A percentile compares a stretch with the other conserved stretches of the same genome.
Conservation (phyloP, 1,140 invertebrate genomes). For the Batillaria attramentaria region DNA sequence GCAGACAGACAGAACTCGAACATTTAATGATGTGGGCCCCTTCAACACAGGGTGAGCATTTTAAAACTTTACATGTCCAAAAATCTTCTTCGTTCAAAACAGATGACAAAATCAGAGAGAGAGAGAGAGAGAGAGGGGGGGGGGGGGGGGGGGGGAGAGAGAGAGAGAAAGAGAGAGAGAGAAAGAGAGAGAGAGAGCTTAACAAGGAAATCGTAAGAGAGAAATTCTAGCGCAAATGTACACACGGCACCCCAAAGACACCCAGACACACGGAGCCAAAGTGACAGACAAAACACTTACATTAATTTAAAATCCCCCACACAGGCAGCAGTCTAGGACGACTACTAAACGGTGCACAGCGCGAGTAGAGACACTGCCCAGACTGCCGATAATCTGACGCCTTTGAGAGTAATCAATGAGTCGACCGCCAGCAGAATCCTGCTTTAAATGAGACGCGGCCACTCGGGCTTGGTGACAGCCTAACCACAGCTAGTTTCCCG, state of each 20-base stretch:
- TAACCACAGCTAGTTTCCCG: no score
- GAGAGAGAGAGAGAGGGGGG: constrained; percentile 6
- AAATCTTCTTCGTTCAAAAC: neutral
- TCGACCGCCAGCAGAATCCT: no score
- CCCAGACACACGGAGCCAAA: neutral
- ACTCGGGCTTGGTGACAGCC: no score
- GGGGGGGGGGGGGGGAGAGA: neutral
- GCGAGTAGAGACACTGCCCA: no score
- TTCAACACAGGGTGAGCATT: neutral
- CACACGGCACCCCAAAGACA: neutral
- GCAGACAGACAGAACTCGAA: no score
- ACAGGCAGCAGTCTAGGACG: neutral
- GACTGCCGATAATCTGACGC: no score
- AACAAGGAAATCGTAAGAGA: neutral
- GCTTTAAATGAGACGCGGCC: no score
- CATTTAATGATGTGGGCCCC: neutral
- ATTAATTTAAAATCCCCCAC: neutral
- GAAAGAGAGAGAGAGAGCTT: neutral
- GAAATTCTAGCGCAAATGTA: neutral
- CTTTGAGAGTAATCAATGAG: no score
- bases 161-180: no score
- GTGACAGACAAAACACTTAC: neutral
- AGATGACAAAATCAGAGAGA: constrained; percentile 1
- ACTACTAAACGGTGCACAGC: no score
- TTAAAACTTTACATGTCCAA: neutral